Base-by-base conservation (phyloP, 2,888 invertebrate species). In the Bugulina stolonifera region DNA sequence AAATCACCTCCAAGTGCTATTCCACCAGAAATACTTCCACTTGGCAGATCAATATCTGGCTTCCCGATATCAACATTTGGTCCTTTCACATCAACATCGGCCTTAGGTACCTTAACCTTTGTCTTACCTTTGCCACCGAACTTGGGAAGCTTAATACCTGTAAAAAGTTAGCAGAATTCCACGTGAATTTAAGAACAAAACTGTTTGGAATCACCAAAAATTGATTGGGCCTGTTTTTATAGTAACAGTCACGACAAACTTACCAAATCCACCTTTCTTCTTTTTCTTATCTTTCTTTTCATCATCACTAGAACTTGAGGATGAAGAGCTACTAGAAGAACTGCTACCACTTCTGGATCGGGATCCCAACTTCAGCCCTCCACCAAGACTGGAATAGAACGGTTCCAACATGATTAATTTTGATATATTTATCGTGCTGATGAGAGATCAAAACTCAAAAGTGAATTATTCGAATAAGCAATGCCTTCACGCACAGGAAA, bases 61-160 rank as follows among this genome's bases (percentile, higher is more conserved):
- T 5, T 10, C 5, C 23, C 57, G 14, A 64, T 14, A 32, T 32
- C 64, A 10, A 32, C 25, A 29, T 27, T 29, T 32, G 64, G 64
- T n/a, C 70, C 70, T 27, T 70, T 71, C 1, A 71, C 18, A 22
- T 32, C 71, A 35, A 14, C 71, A 32, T 54, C 54, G 27, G 32
- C 27, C 5, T 71, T 54, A 3, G 57, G 57, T 23, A 5, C 25
- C n/a, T 57, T 57, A 54, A 54, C 32, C n/a, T 57, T 27, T 18
- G 35, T 27, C 27, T 71, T 71, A 1, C 54, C 29, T 52, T 71
- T 71, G 25, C 55, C 55, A 29, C 71, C 71, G 18, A 54, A 27
- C 71, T 55, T 55, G 10, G 43, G 43, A 23, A 71, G 43, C 1
- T 71, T 55, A 43, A 71, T 2, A n/a, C 35, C 43, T 25, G 71